Evolutionary conservation across 2,888 invertebrate genomes (phyloP).

Genomic region (Thera britannica): DNA sequence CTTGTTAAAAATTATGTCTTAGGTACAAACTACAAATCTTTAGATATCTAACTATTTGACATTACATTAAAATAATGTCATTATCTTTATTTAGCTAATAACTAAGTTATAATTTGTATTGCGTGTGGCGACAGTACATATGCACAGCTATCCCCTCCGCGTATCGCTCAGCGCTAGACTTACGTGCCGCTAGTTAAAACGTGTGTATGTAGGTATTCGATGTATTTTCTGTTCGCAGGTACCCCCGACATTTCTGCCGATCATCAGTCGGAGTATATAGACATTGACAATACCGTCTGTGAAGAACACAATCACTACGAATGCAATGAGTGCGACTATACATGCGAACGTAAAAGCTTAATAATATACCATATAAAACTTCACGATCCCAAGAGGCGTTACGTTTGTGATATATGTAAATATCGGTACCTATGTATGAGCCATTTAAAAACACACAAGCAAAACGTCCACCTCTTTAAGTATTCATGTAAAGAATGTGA

Average conservation of each 20-base stretch:
- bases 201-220: background rate
- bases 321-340: constrained; percentile 4
- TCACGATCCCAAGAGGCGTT: background rate
- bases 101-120: no score
- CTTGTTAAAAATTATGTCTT: no score
- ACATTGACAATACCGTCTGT: background rate
- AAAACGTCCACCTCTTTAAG: background rate
- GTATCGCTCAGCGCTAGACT: no score
- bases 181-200: no score
- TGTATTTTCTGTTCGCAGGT: background rate
- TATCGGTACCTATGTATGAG: background rate
- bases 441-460: background rate
- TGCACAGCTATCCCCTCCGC: no score
- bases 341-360: no score
- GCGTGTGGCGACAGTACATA: no score
- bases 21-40: no score
- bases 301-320: background rate
- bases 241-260: background rate
- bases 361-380: background rate
- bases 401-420: background rate
- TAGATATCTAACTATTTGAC: no score
- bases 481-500: constrained; percentile 3
- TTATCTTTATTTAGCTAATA: no score
- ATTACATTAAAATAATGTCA: no score
- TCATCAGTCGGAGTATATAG: background rate